phyloP scores from a whole-genome alignment of 2,888 invertebrate genomes.

The Epirrhoe tristata region DNA sequence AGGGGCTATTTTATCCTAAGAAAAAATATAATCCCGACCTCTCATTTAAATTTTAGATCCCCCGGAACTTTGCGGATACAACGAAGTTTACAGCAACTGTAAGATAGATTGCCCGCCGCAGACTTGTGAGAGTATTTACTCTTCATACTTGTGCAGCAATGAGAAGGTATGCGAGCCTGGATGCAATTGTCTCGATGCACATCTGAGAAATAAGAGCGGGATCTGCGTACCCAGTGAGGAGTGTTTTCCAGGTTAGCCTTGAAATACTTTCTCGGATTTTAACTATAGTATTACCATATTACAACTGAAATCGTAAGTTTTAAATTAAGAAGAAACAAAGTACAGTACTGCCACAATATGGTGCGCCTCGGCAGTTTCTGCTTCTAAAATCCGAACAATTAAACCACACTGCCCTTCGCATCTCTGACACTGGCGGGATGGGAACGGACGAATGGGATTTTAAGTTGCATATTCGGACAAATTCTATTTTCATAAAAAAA shows the following conservation, averaged over 20 bases:
- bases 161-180: slow-evolving; percentile 40
- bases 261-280: background rate
- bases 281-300: too few relatives aligned
- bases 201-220: slow-evolving; percentile 46
- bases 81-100: slow-evolving; percentile 43
- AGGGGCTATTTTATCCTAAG: slow-evolving; percentile 21
- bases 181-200: slow-evolving; percentile 42
- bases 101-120: slow-evolving; percentile 45
- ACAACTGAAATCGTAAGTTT: too few relatives aligned
- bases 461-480: too few relatives aligned
- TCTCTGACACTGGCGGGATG: too few relatives aligned
- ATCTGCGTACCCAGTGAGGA: slow-evolving; percentile 49
- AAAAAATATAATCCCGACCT: slow-evolving; percentile 31
- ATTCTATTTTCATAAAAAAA: too few relatives aligned
- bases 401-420: too few relatives aligned
- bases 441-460: too few relatives aligned
- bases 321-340: too few relatives aligned
- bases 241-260: slow-evolving; percentile 29
- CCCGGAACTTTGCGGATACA: slow-evolving; percentile 40
- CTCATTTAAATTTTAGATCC: slow-evolving; percentile 34
- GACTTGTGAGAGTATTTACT: slow-evolving; percentile 41
- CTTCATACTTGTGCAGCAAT: slow-evolving; percentile 22
- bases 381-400: too few relatives aligned
- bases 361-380: too few relatives aligned
- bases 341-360: too few relatives aligned